phyloP scores from a whole-genome alignment of 2,113 vertebrate genomes.

The Carlito syrichta region DNA sequence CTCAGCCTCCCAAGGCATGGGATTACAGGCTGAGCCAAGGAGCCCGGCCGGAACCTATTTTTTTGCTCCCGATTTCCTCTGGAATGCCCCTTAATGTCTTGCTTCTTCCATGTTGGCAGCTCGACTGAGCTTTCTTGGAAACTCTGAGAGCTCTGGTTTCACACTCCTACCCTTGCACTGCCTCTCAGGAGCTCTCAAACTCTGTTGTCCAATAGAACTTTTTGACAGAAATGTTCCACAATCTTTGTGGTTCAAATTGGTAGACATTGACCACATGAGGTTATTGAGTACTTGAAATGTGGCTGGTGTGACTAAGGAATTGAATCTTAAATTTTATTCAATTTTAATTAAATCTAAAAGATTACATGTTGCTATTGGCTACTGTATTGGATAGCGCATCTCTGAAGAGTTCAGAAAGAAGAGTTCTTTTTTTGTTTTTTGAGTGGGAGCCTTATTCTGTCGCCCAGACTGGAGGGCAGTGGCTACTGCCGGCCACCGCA shows the following conservation, averaged over 20 bases:
- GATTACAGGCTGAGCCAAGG: too few species aligned
- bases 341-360: slow-evolving; percentile 14
- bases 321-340: slow-evolving; percentile 1
- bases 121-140: slow-evolving; percentile 27
- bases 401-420: slow-evolving; percentile 22
- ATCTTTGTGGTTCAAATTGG: not conserved
- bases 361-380: not conserved
- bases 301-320: not conserved
- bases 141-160: not conserved
- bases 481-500: too few species aligned
- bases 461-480: too few species aligned
- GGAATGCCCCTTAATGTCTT: not conserved
- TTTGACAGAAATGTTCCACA: slow-evolving; percentile 5
- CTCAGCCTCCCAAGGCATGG: too few species aligned
- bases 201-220: not conserved
- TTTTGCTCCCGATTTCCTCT: not conserved
- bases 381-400: not conserved
- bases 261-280: slow-evolving; percentile 1
- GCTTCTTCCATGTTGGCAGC: not conserved
- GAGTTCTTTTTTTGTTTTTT: too few species aligned
- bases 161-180: not conserved
- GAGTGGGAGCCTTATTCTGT: too few species aligned
- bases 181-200: not conserved
- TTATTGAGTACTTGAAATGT: slow-evolving; percentile 7
- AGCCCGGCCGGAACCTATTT: too few species aligned